Evolutionary conservation across 2,888 invertebrate species (phyloP).

Genomic region (Drosophila multiciliata): DNA sequence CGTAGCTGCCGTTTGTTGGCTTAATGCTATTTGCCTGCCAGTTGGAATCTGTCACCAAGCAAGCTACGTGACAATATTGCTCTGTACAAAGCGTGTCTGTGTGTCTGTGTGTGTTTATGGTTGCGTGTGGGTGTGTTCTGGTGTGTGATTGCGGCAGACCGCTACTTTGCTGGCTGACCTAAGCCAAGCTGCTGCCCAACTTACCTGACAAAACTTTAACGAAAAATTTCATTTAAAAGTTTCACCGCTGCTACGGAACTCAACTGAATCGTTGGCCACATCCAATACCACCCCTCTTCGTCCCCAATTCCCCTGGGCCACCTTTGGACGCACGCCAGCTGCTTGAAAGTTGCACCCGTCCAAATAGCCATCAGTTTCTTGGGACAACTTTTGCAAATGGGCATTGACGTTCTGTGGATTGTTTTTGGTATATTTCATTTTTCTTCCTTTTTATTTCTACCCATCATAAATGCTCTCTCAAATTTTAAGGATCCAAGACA

Average conservation of each 20-base stretch:
- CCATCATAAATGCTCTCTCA: conserved; percentile 65
- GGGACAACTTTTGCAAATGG: conserved; percentile 71
- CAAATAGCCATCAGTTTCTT: conserved; percentile 53
- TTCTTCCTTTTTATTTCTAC: conserved; percentile 21
- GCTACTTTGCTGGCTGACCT: conserved; percentile 67
- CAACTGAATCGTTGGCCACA: conserved; percentile 13
- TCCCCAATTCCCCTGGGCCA: conserved; percentile 5
- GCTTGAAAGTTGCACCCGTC: conserved; percentile 55
- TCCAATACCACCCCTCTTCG: background rate
- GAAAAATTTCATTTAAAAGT: conserved; percentile 80
- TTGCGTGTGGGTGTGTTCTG: conserved; percentile 17
- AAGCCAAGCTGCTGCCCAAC: conserved; percentile 63
- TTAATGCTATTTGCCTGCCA: conserved; percentile 74
- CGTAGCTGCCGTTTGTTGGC: conserved; percentile 56
- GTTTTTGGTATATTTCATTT: conserved; percentile 37
- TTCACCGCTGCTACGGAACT: conserved; percentile 49
- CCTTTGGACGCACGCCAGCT: conserved; percentile 61
- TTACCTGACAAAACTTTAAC: conserved; percentile 78
- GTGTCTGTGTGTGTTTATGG: conserved; percentile 11
- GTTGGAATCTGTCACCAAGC: conserved; percentile 78
- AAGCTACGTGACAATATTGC: conserved; percentile 80
- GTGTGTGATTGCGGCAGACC: conserved; percentile 68
- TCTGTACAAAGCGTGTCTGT: conserved; percentile 21
- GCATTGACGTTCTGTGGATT: conserved; percentile 71
- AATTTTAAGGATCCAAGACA: conserved; percentile 47